Base-by-base conservation (phyloP, 1,140 invertebrate genomes). In the Lineus longissimus region DNA sequence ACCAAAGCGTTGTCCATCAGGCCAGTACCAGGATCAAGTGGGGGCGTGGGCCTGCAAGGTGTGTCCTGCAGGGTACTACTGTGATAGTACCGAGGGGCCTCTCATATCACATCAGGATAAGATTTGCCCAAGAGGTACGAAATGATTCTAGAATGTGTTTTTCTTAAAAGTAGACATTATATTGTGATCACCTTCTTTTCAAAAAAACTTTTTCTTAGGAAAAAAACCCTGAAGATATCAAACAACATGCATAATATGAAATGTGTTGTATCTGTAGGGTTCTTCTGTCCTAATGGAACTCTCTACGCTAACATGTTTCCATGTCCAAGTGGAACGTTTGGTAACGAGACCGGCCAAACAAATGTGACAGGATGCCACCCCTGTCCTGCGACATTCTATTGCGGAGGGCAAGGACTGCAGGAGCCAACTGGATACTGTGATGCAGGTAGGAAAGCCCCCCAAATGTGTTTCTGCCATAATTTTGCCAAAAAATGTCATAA, bases 21-120 rank as follows among this genome's bases (percentile, higher is more conserved):
- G 75, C 22, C 68, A 68, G 1, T 77, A 76, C 61, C 76, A 77
- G 61, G 72, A 77, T 65, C 72, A 78, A 59, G 62, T 66, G 29
- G 72, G 70, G 9, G 69, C 73, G 61, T 67, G 54, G 2, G 6
- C n/a, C 13, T 79, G 77, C 61, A 78, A 78, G 55, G 60, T 55
- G 6, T 79, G 77, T 55, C 75, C 74, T 9, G 64, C 64, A 17
- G 76, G 76, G 2, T 79, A 73, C 61, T 79, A 68, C 69, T 79
- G 77, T 69, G 76, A 79, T 64, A 76, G 65, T 54, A 64, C 65
- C 0, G 65, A 70, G 43, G 62, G 64, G 25, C 75, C 77, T n/a
- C 74, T 79, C 31, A 74, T 78, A 13, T 33, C 76, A 33, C 77
- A 70, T 61, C 74, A 75, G 41, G 62, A 64, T 45, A 68, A 75